These are phyloP conservation scores for Acanthochromis polyacanthus DNA, from an alignment of 2,113 vertebrate species.

Conservation along the genomic window DNA sequence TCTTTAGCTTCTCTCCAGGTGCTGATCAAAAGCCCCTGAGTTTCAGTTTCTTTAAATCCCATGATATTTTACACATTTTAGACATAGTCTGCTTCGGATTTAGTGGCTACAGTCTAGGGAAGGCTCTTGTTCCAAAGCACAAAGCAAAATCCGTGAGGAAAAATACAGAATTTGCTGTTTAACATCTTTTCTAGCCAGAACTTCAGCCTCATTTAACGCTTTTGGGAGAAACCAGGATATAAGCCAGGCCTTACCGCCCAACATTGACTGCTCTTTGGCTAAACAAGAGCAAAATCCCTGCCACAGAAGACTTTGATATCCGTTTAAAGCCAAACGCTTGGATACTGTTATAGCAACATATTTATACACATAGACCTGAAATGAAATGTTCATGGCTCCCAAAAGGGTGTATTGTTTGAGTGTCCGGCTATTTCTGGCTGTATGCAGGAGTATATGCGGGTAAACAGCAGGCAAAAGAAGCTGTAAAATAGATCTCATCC, in stretches of 20 bases:
- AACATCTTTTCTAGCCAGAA: not conserved
- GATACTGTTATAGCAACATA: slow-evolving; percentile 8
- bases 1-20: too few species aligned
- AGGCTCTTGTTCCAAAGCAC: not conserved
- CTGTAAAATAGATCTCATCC: not conserved
- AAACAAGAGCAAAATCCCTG: slow-evolving; percentile 13
- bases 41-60: too few species aligned
- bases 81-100: not conserved
- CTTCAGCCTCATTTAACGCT: not conserved
- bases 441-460: not conserved
- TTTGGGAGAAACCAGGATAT: too few species aligned
- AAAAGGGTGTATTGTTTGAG: not conserved
- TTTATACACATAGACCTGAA: not conserved
- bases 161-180: too few species aligned
- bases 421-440: not conserved
- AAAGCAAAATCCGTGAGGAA: not conserved
- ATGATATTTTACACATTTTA: too few species aligned
- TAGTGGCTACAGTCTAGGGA: not conserved
- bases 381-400: slow-evolving; percentile 8
- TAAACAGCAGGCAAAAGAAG: not conserved
- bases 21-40: too few species aligned
- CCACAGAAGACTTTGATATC: not conserved
- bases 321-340: not conserved
- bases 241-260: not conserved
- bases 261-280: slow-evolving; percentile 7